phyloP scores from a whole-genome alignment of 2,888 invertebrate genomes.

The Eupithecia centaureata region DNA sequence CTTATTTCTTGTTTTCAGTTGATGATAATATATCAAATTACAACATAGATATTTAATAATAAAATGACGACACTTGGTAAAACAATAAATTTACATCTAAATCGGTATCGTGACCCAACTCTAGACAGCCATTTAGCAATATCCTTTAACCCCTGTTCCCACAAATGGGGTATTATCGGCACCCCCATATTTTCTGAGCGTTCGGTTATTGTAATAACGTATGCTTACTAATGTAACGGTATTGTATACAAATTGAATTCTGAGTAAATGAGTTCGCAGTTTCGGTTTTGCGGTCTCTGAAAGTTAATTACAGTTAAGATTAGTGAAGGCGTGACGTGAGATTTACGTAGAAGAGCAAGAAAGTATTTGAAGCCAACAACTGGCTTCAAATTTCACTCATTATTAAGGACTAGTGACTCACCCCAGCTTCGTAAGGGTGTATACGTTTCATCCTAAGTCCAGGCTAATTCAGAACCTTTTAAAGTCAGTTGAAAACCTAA shows the following conservation, averaged over 20 bases:
- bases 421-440: too few species aligned
- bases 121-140: constrained; percentile 26
- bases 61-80: constrained; percentile 2
- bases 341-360: background rate
- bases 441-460: too few species aligned
- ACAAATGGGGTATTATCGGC: constrained; percentile 52
- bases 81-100: constrained; percentile 12
- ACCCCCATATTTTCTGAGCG: constrained; percentile 31
- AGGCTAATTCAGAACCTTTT: too few species aligned
- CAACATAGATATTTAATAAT: too few species aligned
- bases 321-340: background rate
- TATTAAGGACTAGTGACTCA: too few species aligned
- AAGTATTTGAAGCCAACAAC: too few species aligned
- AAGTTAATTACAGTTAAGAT: constrained; percentile 11
- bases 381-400: too few species aligned
- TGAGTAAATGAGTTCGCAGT: constrained; percentile 28
- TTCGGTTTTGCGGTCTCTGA: background rate
- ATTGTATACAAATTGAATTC: constrained; percentile 46
- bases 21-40: too few species aligned
- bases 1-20: too few species aligned
- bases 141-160: constrained; percentile 18
- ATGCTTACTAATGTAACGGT: constrained; percentile 49
- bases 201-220: constrained; percentile 27
- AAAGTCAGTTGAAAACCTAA: too few species aligned
- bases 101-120: constrained; percentile 13